Evolutionary conservation across 1,140 invertebrate species (phyloP), one percentile per base, ranked within the genome.

Genomic region (Leptinotarsa undecemlineata): DNA sequence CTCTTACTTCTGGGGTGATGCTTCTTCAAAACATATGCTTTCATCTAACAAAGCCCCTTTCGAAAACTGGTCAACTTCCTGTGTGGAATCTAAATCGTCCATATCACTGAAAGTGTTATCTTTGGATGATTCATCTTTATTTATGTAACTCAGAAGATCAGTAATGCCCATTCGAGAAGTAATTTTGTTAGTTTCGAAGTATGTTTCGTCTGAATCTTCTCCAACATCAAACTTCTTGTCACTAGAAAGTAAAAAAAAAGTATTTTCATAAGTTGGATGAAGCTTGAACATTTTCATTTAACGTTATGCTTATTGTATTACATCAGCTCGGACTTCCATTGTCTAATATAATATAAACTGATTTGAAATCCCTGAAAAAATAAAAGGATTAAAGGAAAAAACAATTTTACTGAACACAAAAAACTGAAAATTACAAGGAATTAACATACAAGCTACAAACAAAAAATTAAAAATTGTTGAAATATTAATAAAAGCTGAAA

Each of bases 81-180:
- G 14, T 13, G 48, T 73, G 17, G 51, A 69, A 68, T 72, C 69
- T 15, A 57, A 42, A 8, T 67, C 51, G 15, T 63, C 33, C 5
- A 11, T 19, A 64, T 66, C 51, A 48, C 33, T 71, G 60, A 21
- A 19, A n/a, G 47, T 33, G n/a, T 48, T 51, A 15, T 69, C 68
- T 57, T 60, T 68, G 6, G 19, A 17, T 17, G 33, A 63, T 17
- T 72, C 67, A 42, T 47, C 64, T 67, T 60, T 74, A 72, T 77
- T 77, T 21, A 77, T 75, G 33, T 68, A 75, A 66, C 72, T 51
- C n/a, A 77, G 42, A 26, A 77, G 67, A 19, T 69, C 61, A 19
- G 63, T 73, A 23, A 77, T 72, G 1, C 51, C 68, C 71, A 77
- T 75, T 64, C 60, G 48, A 8, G 66, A 19, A 23, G n/a, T 3